phyloP scores from a whole-genome alignment of 2,797 vertebrate genomes.

The Vultur gryphus region DNA sequence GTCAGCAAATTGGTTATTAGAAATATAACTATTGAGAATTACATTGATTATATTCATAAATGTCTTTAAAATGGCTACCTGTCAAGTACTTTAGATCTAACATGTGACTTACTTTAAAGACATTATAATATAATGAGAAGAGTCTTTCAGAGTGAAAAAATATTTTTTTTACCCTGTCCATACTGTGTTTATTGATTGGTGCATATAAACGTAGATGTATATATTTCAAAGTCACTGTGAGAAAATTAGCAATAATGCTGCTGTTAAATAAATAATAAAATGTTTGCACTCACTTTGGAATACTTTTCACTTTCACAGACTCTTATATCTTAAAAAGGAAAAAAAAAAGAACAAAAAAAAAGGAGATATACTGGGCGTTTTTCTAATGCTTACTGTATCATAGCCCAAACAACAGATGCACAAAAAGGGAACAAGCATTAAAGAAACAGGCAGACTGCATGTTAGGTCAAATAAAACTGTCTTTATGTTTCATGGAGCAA shows the following conservation, averaged over 20 bases:
- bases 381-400: not conserved
- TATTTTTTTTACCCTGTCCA: not conserved
- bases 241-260: not conserved
- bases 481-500: not conserved
- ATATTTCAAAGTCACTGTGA: not conserved
- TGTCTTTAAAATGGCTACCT: conserved; percentile 10
- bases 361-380: not conserved
- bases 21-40: conserved; percentile 39
- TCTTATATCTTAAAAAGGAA: not conserved
- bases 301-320: not conserved
- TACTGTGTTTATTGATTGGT: not conserved
- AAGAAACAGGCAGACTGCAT: not conserved
- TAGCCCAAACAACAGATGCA: not conserved
- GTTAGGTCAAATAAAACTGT: not conserved
- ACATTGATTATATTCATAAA: conserved; percentile 51
- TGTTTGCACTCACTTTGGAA: not conserved
- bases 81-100: conserved; percentile 15
- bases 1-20: conserved; percentile 57
- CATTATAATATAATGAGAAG: not conserved
- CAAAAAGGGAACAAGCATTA: not conserved
- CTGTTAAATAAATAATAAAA: not conserved
- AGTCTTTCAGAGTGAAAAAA: not conserved
- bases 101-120: conserved; percentile 11
- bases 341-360: not conserved
- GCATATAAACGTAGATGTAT: not conserved